phyloP scores from a whole-genome alignment of 1,140 invertebrate genomes.

The Streblospio benedicti region DNA sequence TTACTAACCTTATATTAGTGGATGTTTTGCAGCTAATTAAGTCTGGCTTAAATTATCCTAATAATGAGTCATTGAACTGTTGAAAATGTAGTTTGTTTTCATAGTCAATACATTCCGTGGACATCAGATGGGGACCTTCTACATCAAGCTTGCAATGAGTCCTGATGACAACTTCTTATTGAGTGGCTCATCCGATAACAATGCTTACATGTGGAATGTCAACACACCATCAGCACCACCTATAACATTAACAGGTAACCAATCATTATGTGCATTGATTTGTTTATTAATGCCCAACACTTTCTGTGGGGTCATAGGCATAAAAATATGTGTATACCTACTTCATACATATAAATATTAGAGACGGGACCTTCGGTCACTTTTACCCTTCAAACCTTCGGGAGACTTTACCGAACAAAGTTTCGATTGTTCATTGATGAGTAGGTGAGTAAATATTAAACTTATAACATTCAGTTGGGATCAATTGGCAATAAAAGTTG shows the following conservation, averaged over 20 bases:
- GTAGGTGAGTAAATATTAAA: too few relatives aligned
- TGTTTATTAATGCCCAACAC: neutral
- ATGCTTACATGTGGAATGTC: constrained; percentile 72
- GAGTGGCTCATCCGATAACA: constrained; percentile 73
- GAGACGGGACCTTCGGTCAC: neutral
- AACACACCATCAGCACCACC: neutral
- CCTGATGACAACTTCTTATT: constrained; percentile 68
- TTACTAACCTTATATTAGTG: too few relatives aligned
- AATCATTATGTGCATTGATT: neutral
- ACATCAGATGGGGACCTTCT: constrained; percentile 68
- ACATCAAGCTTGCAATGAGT: constrained; percentile 70
- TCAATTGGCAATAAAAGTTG: too few relatives aligned
- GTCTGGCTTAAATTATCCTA: too few relatives aligned
- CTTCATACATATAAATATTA: neutral
- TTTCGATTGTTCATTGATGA: too few relatives aligned
- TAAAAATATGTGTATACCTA: neutral
- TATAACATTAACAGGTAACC: constrained; percentile 5
- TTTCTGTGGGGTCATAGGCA: neutral
- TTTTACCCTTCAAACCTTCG: neutral
- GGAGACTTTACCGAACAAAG: neutral
- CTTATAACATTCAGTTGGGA: too few relatives aligned
- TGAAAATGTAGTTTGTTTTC: too few relatives aligned
- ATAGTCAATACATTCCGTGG: constrained; percentile 50
- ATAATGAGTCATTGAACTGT: too few relatives aligned
- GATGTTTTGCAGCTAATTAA: too few relatives aligned